Conservation (phyloP, 2,888 invertebrate species). For the Merodon equestris region DNA sequence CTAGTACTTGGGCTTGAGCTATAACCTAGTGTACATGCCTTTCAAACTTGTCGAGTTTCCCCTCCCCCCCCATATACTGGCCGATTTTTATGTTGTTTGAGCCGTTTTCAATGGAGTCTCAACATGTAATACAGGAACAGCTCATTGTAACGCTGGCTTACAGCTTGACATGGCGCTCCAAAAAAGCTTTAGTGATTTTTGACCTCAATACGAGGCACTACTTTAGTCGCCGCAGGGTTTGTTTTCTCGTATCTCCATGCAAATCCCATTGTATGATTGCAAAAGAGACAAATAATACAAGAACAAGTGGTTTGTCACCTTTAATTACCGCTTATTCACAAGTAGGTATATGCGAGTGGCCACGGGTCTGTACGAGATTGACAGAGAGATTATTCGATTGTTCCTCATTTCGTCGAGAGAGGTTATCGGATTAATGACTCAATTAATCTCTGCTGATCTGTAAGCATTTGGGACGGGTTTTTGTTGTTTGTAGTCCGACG, state of each 20-base stretch:
- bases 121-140: too few species aligned
- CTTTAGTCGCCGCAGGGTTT: conserved; percentile 3
- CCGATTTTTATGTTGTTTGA: too few species aligned
- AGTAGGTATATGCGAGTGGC: conserved; percentile 19
- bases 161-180: too few species aligned
- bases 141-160: too few species aligned
- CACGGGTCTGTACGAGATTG: too few species aligned
- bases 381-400: neutral
- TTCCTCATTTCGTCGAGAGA: conserved; percentile 29
- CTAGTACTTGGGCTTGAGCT: conserved; percentile 26
- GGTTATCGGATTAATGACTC: conserved; percentile 27
- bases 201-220: conserved; percentile 45
- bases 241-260: conserved; percentile 3
- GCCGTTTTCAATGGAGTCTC: neutral
- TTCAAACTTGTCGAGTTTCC: neutral
- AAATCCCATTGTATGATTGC: conserved; percentile 55
- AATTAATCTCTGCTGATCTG: conserved; percentile 43
- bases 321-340: conserved; percentile 14
- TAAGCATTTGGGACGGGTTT: conserved; percentile 27
- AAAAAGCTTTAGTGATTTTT: conserved; percentile 46
- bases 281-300: conserved; percentile 23
- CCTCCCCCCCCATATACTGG: too few species aligned
- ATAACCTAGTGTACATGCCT: neutral
- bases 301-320: conserved; percentile 52
- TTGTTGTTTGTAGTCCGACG: conserved; percentile 18